phyloP scores from a whole-genome alignment of 2,888 invertebrate species.

The Parochlus steinenii region DNA sequence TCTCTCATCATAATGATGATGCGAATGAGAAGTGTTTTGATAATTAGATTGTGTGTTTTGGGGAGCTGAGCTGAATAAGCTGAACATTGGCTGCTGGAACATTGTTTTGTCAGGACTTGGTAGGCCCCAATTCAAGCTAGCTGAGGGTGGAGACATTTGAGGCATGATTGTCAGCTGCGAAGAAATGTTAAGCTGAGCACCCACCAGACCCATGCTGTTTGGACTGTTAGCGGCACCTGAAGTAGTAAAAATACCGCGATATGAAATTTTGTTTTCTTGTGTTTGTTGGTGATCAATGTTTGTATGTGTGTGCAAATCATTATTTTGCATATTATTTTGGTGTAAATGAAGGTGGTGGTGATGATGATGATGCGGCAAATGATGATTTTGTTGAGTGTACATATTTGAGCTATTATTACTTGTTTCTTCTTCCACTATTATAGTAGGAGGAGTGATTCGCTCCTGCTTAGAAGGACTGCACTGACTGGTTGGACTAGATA shows the following conservation, averaged over 20 bases:
- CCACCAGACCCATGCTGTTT: conserved; percentile 22
- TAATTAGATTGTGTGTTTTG: conserved; percentile 37
- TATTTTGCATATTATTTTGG: conserved; percentile 24
- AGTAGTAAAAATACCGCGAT: conserved; percentile 56
- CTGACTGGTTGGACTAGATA: conserved; percentile 30
- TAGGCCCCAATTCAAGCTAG: conserved; percentile 53
- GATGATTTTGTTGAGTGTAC: conserved; percentile 31
- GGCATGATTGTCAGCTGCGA: conserved; percentile 27
- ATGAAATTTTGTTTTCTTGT: conserved; percentile 38
- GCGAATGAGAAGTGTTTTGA: conserved; percentile 28
- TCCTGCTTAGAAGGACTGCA: conserved; percentile 47
- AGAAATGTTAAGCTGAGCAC: conserved; percentile 24
- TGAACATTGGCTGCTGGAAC: conserved; percentile 44
- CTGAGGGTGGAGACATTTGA: conserved; percentile 38
- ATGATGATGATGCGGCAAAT: conserved; percentile 13
- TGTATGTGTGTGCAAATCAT: conserved; percentile 18
- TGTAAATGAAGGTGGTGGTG: conserved; percentile 23
- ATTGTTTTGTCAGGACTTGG: conserved; percentile 49
- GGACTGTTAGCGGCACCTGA: conserved; percentile 29
- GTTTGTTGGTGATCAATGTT: too few relatives aligned
- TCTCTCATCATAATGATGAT: conserved; percentile 29
- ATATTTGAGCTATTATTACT: conserved; percentile 50
- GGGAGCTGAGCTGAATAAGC: conserved; percentile 39
- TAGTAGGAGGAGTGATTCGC: conserved; percentile 42
- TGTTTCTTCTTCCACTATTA: conserved; percentile 52